Evolutionary conservation across 2,797 vertebrate species (phyloP).

Genomic region (Rhyacichthys aspro): DNA sequence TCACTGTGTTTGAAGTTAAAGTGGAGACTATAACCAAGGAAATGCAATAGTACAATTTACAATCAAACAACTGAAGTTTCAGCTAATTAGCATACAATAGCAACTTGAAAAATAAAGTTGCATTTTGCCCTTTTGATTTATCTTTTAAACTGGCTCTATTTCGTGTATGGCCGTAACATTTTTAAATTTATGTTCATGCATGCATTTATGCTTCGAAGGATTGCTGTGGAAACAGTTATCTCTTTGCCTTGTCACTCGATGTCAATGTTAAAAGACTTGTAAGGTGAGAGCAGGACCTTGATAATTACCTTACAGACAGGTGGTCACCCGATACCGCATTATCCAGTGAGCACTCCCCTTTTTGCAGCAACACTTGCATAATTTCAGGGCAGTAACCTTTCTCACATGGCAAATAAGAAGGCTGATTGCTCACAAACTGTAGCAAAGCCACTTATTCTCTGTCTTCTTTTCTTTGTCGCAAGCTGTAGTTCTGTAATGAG

Average conservation of each 20-base stretch:
- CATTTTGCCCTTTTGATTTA: too few species aligned
- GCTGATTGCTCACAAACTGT: constrained; percentile 44
- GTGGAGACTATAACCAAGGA: neutral
- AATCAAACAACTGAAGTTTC: too few species aligned
- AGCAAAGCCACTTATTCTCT: constrained; percentile 49
- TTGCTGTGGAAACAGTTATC: constrained; percentile 7
- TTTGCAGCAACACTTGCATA: constrained; percentile 54
- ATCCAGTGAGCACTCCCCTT: constrained; percentile 51
- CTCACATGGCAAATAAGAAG: constrained; percentile 63
- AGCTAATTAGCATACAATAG: too few species aligned
- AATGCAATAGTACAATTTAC: neutral
- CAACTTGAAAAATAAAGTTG: too few species aligned
- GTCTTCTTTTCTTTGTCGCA: constrained; percentile 52
- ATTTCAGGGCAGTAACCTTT: constrained; percentile 69
- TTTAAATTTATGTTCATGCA: neutral
- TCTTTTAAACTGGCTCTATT: too few species aligned
- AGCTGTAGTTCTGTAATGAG: constrained; percentile 61
- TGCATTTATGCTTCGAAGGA: neutral
- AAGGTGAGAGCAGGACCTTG: constrained; percentile 68
- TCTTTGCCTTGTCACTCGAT: constrained; percentile 8
- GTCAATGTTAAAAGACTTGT: constrained; percentile 57
- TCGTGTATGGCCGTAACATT: neutral
- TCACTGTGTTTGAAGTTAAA: too few species aligned
- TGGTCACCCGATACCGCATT: constrained; percentile 72
- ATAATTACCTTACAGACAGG: constrained; percentile 66